phyloP scores from a whole-genome alignment of 1,140 invertebrate genomes.

The Drosophila bifasciata region DNA sequence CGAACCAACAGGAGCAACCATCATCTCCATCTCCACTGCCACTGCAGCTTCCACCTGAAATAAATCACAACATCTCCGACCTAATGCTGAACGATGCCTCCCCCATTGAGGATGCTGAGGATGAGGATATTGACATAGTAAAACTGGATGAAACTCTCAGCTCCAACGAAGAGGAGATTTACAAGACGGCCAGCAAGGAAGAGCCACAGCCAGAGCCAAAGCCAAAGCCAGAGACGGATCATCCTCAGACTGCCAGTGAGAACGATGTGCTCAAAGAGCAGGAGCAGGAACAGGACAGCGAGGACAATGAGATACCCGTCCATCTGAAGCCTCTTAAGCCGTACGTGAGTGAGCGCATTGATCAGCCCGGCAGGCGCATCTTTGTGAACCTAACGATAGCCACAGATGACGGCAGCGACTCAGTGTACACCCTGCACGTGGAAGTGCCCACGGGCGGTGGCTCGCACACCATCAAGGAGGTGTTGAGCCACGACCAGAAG shows the following conservation, averaged over 20 bases:
- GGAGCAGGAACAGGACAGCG: slow-evolving; percentile 1
- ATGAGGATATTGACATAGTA: slow-evolving; percentile 72
- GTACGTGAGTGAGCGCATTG: slow-evolving; percentile 66
- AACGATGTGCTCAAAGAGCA: slow-evolving; percentile 64
- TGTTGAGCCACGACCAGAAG: slow-evolving; percentile 64
- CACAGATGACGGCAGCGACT: slow-evolving; percentile 74
- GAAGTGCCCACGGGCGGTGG: slow-evolving; percentile 71
- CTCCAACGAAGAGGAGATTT: slow-evolving; percentile 57
- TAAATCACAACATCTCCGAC: slow-evolving; percentile 24
- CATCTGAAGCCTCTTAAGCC: slow-evolving; percentile 58
- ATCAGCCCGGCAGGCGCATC: slow-evolving; percentile 68
- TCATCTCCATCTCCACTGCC: not conserved
- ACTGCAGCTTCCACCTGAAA: not conserved
- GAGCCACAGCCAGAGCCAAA: not conserved
- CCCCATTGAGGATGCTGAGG: slow-evolving; percentile 34
- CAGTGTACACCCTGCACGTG: slow-evolving; percentile 82
- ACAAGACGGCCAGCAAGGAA: slow-evolving; percentile 46
- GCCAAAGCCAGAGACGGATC: not conserved
- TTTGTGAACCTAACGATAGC: slow-evolving; percentile 81
- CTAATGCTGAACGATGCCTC: slow-evolving; percentile 74
- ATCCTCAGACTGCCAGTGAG: slow-evolving; percentile 31
- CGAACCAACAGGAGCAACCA: not conserved
- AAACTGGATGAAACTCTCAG: slow-evolving; percentile 60
- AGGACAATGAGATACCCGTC: slow-evolving; percentile 7
- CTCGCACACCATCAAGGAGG: slow-evolving; percentile 62